A percentile compares a stretch with the other conserved stretches of the same genome.
Conservation (phyloP, 2,113 vertebrate genomes). For the Piprites chloris region DNA sequence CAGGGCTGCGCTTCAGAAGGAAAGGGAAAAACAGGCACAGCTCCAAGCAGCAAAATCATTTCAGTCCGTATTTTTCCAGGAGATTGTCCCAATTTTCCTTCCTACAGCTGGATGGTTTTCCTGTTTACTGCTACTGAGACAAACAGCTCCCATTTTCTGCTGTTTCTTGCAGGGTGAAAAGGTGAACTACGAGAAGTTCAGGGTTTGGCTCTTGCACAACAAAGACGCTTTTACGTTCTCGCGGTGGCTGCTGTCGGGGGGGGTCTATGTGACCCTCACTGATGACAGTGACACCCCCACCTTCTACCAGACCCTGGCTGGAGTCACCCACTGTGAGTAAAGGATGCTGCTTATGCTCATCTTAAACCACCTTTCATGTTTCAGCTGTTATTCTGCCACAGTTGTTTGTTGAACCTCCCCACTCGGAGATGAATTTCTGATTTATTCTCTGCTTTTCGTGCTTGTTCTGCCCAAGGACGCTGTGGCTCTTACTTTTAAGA, state of each 20-base stretch:
- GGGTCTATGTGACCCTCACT: conserved; percentile 94
- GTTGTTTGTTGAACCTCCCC: not conserved
- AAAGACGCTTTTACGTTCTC: conserved; percentile 97
- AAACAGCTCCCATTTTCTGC: not conserved
- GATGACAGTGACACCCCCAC: conserved; percentile 98
- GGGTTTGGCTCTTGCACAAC: conserved; percentile 92
- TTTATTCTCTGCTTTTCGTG: not conserved
- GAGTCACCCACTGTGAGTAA: conserved; percentile 96
- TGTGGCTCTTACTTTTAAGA: not conserved
- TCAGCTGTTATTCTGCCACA: not conserved
- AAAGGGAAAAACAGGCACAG: not conserved
- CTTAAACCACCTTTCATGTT: not conserved
- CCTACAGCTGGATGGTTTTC: not conserved
- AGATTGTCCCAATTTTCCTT: not conserved
- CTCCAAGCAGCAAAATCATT: not conserved
- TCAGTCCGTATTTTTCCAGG: not conserved
- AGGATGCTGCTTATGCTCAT: not conserved
- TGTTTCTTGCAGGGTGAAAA: conserved; percentile 86
- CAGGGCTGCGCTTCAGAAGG: not conserved
- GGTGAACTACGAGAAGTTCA: conserved; percentile 97
- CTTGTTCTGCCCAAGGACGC: not conserved
- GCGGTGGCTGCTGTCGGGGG: conserved; percentile 94
- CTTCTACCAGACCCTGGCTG: conserved; percentile 98
- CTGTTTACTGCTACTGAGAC: not conserved
- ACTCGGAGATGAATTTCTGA: not conserved